Base-by-base conservation (phyloP, 2,797 vertebrate species). In the Halcyon badia region DNA sequence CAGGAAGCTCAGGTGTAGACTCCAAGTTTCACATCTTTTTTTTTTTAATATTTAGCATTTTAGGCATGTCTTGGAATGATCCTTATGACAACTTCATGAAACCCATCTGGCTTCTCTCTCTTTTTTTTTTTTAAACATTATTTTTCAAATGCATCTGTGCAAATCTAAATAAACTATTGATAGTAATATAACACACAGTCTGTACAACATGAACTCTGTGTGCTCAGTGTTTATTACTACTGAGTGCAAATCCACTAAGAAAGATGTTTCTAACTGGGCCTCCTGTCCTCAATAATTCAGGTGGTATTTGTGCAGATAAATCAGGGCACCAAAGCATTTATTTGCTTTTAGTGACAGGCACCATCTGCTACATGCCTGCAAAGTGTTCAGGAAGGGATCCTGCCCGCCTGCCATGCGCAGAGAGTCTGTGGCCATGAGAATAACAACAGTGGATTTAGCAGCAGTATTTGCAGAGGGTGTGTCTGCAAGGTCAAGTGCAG, bases 321-420 rank as follows among this genome's bases (percentile, higher is more conserved):
- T 95, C 90, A 91, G 89, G 79, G 78, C 91, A 94, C 66, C 89
- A 72, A 90, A 94, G 91, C 87, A 13, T 84, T 94, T 92, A 91
- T 91, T 92, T 94, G 84, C 91, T 94, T 84, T 89, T 26, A 79
- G 81, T 89, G 94, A 92, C 95, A 94, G 80, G 78, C 93, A 94
- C 87, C 92, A 95, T 95, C 95, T 95, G 95, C 91, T 92, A 48
- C 87, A 62, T 37, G 84, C 84, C 78, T 83, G 79, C 3, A 2
- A 82, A 72, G 64, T 15, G 0, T 18, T 94, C 42, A 6, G 87
- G 70, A 62, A 91, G 81, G 46, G 77, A 82, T 77, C 49, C 70
- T 96, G 87, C 66, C 83, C 1, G 76, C 81, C 78, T 39, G 91
- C 68, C 0, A 4, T 3, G 5, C 0, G 0, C 71, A 8, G 75